Evolutionary conservation across 2,888 invertebrate species (phyloP).

Genomic region (Eupithecia vulgata): DNA sequence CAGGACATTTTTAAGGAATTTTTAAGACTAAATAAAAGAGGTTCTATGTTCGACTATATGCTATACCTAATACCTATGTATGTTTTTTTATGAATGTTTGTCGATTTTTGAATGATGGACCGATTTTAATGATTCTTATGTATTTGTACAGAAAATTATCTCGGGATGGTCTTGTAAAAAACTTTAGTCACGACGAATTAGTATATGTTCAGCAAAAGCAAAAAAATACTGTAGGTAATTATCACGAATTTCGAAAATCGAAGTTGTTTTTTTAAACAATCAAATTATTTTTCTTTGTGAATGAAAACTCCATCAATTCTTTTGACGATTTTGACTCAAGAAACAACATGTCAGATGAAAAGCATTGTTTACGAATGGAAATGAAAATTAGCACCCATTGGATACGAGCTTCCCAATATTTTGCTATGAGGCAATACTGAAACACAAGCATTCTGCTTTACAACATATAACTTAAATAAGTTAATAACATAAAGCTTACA

Average conservation of each 20-base stretch:
- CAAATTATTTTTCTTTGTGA: neutral
- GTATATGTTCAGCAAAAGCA: neutral
- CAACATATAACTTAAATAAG: conserved; percentile 53
- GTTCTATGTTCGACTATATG: too few relatives aligned
- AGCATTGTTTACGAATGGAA: conserved; percentile 36
- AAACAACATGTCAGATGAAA: neutral
- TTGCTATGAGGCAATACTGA: conserved; percentile 39
- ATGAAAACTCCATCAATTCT: neutral
- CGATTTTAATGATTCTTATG: too few relatives aligned
- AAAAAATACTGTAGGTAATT: too few relatives aligned
- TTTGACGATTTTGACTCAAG: neutral
- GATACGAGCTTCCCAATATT: conserved; percentile 35
- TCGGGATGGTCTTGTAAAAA: neutral
- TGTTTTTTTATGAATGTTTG: too few relatives aligned
- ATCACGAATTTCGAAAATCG: too few relatives aligned
- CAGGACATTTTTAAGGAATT: neutral
- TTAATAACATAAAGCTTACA: conserved; percentile 67
- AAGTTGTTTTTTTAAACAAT: neutral
- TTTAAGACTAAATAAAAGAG: neutral
- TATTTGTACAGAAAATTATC: neutral
- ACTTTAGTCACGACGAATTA: neutral
- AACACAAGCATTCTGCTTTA: conserved; percentile 61
- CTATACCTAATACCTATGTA: too few relatives aligned
- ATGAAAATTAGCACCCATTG: conserved; percentile 49
- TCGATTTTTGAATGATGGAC: too few relatives aligned